These are phyloP conservation scores for Molossus molossus DNA, from an alignment of 2,797 vertebrate species.

Conservation along the genomic window DNA sequence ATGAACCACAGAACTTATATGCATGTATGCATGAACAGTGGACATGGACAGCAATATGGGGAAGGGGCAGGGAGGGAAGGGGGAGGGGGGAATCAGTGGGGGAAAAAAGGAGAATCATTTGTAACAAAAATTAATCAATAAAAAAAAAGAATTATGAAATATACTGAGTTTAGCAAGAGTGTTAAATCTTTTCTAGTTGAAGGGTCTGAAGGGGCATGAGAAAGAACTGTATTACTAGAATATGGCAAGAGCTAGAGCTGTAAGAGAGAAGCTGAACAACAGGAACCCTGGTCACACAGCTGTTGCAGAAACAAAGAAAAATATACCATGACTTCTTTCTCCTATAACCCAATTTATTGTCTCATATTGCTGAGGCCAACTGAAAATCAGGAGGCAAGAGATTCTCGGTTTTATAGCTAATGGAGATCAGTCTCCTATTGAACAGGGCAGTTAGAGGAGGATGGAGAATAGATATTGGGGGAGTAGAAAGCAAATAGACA, in stretches of 20 bases:
- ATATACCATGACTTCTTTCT: no score
- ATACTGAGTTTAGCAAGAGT: background rate
- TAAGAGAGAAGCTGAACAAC: background rate
- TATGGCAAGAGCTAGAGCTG: background rate
- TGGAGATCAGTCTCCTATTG: background rate
- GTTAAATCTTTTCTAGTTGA: background rate
- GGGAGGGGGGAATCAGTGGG: no score
- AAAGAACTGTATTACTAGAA: background rate
- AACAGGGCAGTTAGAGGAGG: background rate
- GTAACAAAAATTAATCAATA: no score
- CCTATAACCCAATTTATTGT: background rate
- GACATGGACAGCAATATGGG: no score
- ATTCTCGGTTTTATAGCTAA: no score
- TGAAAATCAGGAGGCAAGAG: background rate
- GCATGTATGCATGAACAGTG: no score
- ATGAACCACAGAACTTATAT: no score
- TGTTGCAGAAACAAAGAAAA: background rate
- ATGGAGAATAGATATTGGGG: background rate
- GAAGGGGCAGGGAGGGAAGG: no score
- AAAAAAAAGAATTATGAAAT: background rate
- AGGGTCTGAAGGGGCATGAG: background rate
- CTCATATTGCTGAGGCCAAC: background rate
- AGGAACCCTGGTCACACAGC: background rate
- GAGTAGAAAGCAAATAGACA: background rate
- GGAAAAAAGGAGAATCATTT: no score